phyloP scores from a whole-genome alignment of 2,888 invertebrate species.

The Meta bourneti region DNA sequence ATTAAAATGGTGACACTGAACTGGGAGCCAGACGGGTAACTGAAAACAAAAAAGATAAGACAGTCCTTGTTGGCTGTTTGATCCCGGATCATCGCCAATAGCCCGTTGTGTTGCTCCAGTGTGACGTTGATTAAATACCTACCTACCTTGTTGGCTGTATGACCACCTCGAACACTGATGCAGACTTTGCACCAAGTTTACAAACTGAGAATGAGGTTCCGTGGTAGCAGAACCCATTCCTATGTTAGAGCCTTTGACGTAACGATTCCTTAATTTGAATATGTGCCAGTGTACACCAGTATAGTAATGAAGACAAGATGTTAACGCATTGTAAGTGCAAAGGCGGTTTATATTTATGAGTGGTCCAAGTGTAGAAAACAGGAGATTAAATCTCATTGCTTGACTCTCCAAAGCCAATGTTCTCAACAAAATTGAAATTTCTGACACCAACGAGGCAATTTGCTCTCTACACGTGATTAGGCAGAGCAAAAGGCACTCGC shows the following conservation, averaged over 20 bases:
- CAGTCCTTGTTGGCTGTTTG: too few relatives aligned
- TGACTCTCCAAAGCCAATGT: neutral
- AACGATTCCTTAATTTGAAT: neutral
- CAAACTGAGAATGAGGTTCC: too few relatives aligned
- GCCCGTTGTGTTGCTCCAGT: too few relatives aligned
- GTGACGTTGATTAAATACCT: too few relatives aligned
- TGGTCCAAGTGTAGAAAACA: neutral
- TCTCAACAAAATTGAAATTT: neutral
- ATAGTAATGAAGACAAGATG: neutral
- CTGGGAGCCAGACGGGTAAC: too few relatives aligned
- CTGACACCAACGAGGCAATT: neutral
- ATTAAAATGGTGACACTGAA: too few relatives aligned
- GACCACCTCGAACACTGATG: too few relatives aligned
- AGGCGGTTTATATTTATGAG: neutral
- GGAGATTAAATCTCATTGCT: neutral
- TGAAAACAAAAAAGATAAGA: too few relatives aligned
- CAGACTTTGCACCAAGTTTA: too few relatives aligned
- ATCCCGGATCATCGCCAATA: too few relatives aligned
- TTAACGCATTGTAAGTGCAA: neutral
- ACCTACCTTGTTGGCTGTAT: too few relatives aligned
- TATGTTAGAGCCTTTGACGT: neutral
- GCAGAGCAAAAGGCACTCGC: neutral
- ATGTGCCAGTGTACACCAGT: neutral
- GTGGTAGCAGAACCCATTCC: too few relatives aligned
- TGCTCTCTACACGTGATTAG: neutral